A percentile compares a stretch with the other conserved stretches of the same genome.
phyloP scores from a whole-genome alignment of 2,113 vertebrate genomes.

The Beaufortia kweichowensis region DNA sequence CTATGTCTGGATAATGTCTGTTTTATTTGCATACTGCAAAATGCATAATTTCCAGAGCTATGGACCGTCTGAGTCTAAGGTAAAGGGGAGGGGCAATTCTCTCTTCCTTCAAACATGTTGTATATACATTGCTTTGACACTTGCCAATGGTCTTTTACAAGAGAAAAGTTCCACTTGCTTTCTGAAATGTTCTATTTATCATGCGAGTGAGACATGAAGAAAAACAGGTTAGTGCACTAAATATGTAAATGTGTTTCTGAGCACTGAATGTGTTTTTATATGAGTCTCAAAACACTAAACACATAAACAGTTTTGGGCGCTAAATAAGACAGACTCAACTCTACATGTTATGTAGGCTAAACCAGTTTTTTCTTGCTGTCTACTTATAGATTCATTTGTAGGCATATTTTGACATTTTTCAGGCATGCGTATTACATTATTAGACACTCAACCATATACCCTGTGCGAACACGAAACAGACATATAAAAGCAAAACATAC shows the following conservation, averaged over 20 bases:
- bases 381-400: not conserved
- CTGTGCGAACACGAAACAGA: not conserved
- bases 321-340: conserved; percentile 32
- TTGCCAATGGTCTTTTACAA: conserved; percentile 37
- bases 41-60: conserved; percentile 55
- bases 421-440: not conserved
- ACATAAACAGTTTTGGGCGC: conserved; percentile 44
- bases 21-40: conserved; percentile 39
- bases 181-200: conserved; percentile 28
- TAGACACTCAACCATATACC: not conserved
- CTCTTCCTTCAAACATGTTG: not conserved
- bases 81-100: conserved; percentile 26
- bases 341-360: conserved; percentile 19
- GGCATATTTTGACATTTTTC: conserved; percentile 2
- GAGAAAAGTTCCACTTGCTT: conserved; percentile 36
- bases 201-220: conserved; percentile 27
- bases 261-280: conserved; percentile 34
- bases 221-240: conserved; percentile 47
- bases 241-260: conserved; percentile 42
- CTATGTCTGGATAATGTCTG: conserved; percentile 47
- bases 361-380: conserved; percentile 3
- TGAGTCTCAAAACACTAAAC: conserved; percentile 40
- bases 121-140: conserved; percentile 4
- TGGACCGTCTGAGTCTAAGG: conserved; percentile 32
- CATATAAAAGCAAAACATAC: not conserved